These are phyloP conservation scores for Hephaestus fuliginosus DNA, from an alignment of 2,797 vertebrate genomes.

Conservation along the genomic window DNA sequence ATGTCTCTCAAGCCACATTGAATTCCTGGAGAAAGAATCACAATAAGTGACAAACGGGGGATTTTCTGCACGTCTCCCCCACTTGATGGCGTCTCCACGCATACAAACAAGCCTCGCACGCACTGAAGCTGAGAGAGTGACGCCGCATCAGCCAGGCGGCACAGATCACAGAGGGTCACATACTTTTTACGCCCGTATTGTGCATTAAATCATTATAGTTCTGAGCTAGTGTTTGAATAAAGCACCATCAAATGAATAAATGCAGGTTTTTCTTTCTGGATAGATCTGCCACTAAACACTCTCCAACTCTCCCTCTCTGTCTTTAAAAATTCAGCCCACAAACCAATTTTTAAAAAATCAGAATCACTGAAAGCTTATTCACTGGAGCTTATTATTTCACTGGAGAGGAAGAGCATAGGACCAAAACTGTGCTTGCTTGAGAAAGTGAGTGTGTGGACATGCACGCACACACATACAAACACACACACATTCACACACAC, in stretches of 20 bases:
- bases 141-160: slow-evolving; percentile 21
- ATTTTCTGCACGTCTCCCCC: slow-evolving; percentile 46
- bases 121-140: slow-evolving; percentile 42
- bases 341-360: slow-evolving; percentile 32
- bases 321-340: slow-evolving; percentile 46
- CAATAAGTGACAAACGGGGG: slow-evolving; percentile 49
- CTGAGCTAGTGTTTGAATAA: slow-evolving; percentile 23
- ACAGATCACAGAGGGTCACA: slow-evolving; percentile 51
- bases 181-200: slow-evolving; percentile 2
- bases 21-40: slow-evolving; percentile 53
- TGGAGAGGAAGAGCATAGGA: background rate
- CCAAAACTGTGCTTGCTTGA: slow-evolving; percentile 19
- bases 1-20: slow-evolving; percentile 32
- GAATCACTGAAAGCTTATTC: slow-evolving; percentile 19
- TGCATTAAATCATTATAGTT: slow-evolving; percentile 28
- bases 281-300: slow-evolving; percentile 1
- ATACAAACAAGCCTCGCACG: slow-evolving; percentile 59
- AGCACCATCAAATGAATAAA: slow-evolving; percentile 31
- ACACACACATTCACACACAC: background rate
- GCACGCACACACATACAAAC: background rate
- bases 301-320: background rate
- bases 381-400: slow-evolving; percentile 36
- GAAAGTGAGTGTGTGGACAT: background rate
- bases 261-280: background rate
- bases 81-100: slow-evolving; percentile 43